Percentiles rank a stretch among this genome's conserved stretches.
phyloP scores from a whole-genome alignment of 2,113 vertebrate genomes.

The Nothobranchius furzeri region DNA sequence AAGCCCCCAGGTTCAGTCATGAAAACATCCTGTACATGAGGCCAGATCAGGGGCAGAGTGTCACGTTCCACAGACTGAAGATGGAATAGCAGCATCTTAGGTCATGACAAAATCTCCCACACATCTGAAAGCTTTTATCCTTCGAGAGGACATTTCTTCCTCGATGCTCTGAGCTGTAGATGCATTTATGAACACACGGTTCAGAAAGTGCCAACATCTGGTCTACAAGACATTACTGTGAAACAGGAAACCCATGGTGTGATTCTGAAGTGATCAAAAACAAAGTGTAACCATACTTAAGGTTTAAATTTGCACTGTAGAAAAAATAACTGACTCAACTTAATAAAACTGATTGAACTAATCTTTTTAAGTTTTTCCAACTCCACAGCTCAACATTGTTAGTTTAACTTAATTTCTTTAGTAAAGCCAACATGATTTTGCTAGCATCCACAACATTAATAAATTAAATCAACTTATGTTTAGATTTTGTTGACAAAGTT shows the following conservation, averaged over 20 bases:
- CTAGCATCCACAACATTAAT: background rate
- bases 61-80: conserved; percentile 32
- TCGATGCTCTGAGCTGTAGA: conserved; percentile 23
- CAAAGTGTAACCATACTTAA: background rate
- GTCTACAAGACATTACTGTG: background rate
- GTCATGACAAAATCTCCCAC: conserved; percentile 47
- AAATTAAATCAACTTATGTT: rapidly evolving
- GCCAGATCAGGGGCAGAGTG: background rate
- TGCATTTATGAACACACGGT: conserved; percentile 7
- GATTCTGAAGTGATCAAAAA: background rate
- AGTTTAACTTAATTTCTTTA: no score
- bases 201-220: conserved; percentile 10
- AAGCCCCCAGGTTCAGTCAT: conserved; percentile 2
- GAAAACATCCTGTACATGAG: conserved; percentile 6
- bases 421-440: no score
- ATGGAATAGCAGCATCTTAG: conserved; percentile 33
- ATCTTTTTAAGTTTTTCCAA: no score
- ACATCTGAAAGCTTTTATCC: conserved; percentile 68
- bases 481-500: background rate
- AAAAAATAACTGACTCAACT: no score
- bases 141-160: conserved; percentile 31
- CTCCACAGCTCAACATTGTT: no score
- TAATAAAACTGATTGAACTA: no score
- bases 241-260: background rate
- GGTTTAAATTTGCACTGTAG: background rate